These are phyloP conservation scores for Noctilio leporinus DNA, from an alignment of 2,113 vertebrate species.

Conservation along the genomic window DNA sequence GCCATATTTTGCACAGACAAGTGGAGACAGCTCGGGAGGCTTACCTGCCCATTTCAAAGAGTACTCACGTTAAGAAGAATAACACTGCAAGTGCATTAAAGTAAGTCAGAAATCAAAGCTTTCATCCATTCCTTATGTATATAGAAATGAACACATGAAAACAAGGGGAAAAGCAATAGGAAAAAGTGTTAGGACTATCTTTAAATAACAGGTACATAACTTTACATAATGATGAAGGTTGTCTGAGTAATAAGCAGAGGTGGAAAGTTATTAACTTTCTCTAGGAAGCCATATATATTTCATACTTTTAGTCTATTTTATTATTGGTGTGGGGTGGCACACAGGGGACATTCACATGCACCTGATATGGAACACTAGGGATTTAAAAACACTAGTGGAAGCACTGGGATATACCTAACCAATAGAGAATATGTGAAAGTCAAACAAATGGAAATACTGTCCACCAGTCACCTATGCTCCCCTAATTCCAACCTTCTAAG, in stretches of 20 bases:
- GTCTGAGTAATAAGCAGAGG: neutral
- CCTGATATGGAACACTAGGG: neutral
- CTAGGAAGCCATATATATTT: neutral
- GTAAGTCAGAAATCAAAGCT: neutral
- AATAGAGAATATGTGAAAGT: neutral
- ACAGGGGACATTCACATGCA: neutral
- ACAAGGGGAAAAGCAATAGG: neutral
- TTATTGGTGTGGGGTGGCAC: neutral
- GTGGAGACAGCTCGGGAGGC: conserved; percentile 85
- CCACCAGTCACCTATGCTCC: neutral
- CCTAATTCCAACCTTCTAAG: neutral
- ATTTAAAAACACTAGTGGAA: neutral
- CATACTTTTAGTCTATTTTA: neutral
- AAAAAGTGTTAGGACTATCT: neutral
- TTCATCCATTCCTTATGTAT: neutral
- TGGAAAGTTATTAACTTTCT: neutral
- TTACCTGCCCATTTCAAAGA: conserved; percentile 94
- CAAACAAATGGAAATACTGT: neutral
- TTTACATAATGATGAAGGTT: neutral
- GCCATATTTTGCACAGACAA: conserved; percentile 90
- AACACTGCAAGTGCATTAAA: neutral
- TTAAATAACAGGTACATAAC: neutral
- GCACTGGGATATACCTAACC: neutral
- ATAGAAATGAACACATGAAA: neutral
- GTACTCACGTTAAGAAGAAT: conserved; percentile 84